Evolutionary conservation across 2,888 invertebrate species (phyloP).

Genomic region (Falcaria lacertinaria): DNA sequence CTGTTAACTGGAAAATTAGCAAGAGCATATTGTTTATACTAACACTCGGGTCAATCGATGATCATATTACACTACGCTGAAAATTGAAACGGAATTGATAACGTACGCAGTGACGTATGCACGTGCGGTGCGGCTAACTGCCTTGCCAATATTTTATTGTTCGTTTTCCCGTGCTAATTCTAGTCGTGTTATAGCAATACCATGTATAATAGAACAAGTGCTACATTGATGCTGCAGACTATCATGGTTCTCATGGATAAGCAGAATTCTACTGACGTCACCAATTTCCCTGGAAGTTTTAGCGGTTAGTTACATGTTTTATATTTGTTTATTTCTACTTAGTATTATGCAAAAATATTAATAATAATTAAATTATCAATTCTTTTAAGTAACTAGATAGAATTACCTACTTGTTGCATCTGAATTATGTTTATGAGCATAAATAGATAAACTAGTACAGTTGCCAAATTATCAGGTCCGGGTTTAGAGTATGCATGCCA

Average conservation of each 20-base stretch:
- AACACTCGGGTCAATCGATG: conserved; percentile 21
- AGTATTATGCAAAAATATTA: too few species aligned
- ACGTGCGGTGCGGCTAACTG: conserved; percentile 22
- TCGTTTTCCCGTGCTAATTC: conserved; percentile 13
- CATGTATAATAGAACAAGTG: conserved; percentile 73
- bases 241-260: conserved; percentile 74
- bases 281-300: conserved; percentile 52
- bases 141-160: conserved; percentile 9
- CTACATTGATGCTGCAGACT: conserved; percentile 72
- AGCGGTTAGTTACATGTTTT: conserved; percentile 48
- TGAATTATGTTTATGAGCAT: not conserved
- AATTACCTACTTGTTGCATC: too few species aligned
- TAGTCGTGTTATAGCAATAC: conserved; percentile 18
- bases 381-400: too few species aligned
- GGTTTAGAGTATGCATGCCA: not conserved
- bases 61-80: conserved; percentile 35
- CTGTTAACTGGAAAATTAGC: conserved; percentile 41
- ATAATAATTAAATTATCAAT: too few species aligned
- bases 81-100: conserved; percentile 22
- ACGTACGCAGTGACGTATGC: conserved; percentile 18
- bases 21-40: conserved; percentile 13
- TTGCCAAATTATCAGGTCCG: conserved; percentile 2
- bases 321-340: conserved; percentile 9
- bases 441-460: not conserved
- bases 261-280: conserved; percentile 65